Conservation (phyloP, 2,888 invertebrate species). For the Drosophila kokeensis region DNA sequence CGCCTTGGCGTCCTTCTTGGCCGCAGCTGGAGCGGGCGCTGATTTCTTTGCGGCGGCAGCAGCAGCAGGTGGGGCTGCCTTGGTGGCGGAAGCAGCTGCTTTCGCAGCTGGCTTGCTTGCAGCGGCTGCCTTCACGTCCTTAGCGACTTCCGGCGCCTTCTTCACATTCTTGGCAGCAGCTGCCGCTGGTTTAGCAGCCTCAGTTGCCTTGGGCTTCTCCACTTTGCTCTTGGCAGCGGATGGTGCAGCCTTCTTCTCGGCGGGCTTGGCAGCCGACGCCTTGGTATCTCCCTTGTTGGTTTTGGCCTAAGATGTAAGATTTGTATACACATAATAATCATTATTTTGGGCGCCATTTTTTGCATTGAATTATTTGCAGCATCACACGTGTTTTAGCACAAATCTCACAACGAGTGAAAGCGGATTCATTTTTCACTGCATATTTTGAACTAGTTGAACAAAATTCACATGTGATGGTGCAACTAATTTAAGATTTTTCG, state of each 20-base stretch:
- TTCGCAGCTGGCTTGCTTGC: conserved; percentile 51
- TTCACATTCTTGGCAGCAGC: conserved; percentile 84
- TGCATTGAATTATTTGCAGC: neutral
- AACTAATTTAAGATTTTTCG: conserved; percentile 53
- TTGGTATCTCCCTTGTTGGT: conserved; percentile 83
- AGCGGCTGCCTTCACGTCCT: conserved; percentile 85
- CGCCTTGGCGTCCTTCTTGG: conserved; percentile 68
- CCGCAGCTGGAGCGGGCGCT: conserved; percentile 68
- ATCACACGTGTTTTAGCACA: neutral
- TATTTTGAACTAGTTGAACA: conserved; percentile 26
- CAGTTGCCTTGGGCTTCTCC: conserved; percentile 84
- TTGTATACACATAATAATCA: conserved; percentile 1
- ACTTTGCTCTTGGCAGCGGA: conserved; percentile 84
- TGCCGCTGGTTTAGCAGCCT: conserved; percentile 82
- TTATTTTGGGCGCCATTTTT: neutral
- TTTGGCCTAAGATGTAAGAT: conserved; percentile 77
- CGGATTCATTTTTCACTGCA: neutral
- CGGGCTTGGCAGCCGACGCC: conserved; percentile 82
- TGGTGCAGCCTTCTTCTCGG: conserved; percentile 82
- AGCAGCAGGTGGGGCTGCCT: conserved; percentile 66
- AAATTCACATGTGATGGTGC: conserved; percentile 25
- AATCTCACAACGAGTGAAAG: conserved; percentile 11
- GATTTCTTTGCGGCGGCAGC: conserved; percentile 73
- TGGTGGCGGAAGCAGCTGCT: conserved; percentile 30
- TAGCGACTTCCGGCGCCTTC: conserved; percentile 83